These are phyloP conservation scores for Canis aureus DNA, from an alignment of 2,113 vertebrate genomes.

Conservation along the genomic window DNA sequence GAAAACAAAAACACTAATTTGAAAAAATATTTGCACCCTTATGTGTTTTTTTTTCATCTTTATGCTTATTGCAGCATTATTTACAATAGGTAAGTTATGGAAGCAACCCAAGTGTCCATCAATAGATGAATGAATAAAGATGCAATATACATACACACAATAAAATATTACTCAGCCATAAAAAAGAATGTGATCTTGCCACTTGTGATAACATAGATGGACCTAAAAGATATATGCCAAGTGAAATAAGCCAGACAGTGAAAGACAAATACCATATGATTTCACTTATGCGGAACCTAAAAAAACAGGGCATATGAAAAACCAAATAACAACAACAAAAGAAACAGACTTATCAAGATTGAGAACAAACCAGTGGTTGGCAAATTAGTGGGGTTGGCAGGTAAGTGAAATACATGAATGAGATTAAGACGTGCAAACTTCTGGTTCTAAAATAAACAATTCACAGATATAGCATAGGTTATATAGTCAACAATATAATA, in stretches of 20 bases:
- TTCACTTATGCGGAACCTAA: background rate
- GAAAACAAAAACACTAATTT: background rate
- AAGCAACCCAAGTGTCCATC: background rate
- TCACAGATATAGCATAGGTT: background rate
- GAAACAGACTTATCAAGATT: background rate
- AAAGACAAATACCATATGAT: background rate
- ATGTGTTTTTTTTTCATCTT: background rate
- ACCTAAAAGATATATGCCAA: background rate
- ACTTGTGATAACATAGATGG: background rate
- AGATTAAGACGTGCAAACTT: background rate
- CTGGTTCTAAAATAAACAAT: background rate
- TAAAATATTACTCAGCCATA: background rate
- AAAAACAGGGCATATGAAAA: background rate
- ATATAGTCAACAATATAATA: background rate
- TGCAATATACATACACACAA: background rate
- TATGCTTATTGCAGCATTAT: background rate
- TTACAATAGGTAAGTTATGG: background rate
- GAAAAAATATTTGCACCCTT: background rate
- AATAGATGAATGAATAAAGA: background rate
- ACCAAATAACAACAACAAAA: background rate
- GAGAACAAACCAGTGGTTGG: background rate
- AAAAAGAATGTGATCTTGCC: background rate
- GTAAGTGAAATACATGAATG: background rate
- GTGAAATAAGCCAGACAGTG: background rate
- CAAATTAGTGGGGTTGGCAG: background rate